Conservation (phyloP, 2,888 invertebrate species). For the Exocentrus adspersus region DNA sequence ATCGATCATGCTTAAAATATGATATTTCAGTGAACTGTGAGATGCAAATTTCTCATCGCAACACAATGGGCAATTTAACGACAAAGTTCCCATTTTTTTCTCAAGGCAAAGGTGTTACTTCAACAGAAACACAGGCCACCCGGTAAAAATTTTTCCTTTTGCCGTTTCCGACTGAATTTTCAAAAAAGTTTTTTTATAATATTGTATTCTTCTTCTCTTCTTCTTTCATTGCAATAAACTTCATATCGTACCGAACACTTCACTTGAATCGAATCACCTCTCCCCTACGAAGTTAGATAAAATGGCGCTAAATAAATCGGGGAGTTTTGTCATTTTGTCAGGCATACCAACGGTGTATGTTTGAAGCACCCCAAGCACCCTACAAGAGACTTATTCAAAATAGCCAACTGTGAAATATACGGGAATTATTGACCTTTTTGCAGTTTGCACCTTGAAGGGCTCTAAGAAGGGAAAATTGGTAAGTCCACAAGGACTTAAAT, state of each 20-base stretch:
- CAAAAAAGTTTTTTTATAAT: not conserved
- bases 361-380: too few relatives aligned
- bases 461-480: too few relatives aligned
- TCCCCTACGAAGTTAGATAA: conserved; percentile 47
- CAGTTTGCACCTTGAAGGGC: too few relatives aligned
- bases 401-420: too few relatives aligned
- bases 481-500: too few relatives aligned
- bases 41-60: conserved; percentile 71
- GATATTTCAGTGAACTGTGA: conserved; percentile 66
- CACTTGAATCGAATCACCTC: conserved; percentile 24
- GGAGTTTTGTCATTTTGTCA: too few relatives aligned
- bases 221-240: conserved; percentile 39
- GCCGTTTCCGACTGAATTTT: too few relatives aligned
- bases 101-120: too few relatives aligned
- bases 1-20: conserved; percentile 67
- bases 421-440: too few relatives aligned
- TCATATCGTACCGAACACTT: conserved; percentile 54
- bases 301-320: conserved; percentile 44
- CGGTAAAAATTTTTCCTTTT: not conserved
- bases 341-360: too few relatives aligned
- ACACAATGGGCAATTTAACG: conserved; percentile 71
- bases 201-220: conserved; percentile 23
- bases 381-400: too few relatives aligned
- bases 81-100: conserved; percentile 66
- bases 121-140: conserved; percentile 1